Evolutionary conservation across 2,797 vertebrate genomes (phyloP), one percentile per base, ranked within the genome.

Genomic region (Nannoperca australis): DNA sequence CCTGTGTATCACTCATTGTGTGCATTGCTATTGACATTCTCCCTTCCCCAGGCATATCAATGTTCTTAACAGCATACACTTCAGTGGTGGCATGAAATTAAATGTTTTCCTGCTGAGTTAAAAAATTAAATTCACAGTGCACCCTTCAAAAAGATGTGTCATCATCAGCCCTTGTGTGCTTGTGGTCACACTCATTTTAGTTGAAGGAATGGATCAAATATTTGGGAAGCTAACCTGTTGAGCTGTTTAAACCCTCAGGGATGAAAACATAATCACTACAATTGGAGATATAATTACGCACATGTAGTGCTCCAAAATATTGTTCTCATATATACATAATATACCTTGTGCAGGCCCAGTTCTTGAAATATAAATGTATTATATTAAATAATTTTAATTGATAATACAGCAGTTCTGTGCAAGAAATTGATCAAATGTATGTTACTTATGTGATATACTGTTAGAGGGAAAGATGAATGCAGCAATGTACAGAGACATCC

Each of bases 41-140:
- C 60, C 80, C 45, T 18, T 82, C 78, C 61, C 17, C 7, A 1
- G 61, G 63, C 42, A 59, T 69, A 76, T 82, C 83, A 82, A 69
- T 91, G 85, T 67, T 84, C 70, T 85, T 75, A 88, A 78, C 83
- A 78, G 79, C 61, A 78, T 66, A 69, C 78, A 75, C 80, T 82
- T 72, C 70, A 73, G 53, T 51, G 73, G 60, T 38, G 2, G 60
- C 62, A 67, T 73, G 67, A 76, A 75, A 86, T 83, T 18, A 78
- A 82, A 76, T 83, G 73, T 79, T 81, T 63, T 71, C 77, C 80
- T 56, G 64, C 72, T 0, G 18, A 62, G 73, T 85, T 72, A 64
- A 81, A 67, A 70, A 59, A 84, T 83, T 79, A 81, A 83, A 86
- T 65, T 49, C 47, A 72, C 54, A 40, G 60, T 2, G 2, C 64